These are phyloP conservation scores for Scaptomyza tumidula DNA, from an alignment of 2,888 invertebrate genomes.

Conservation along the genomic window DNA sequence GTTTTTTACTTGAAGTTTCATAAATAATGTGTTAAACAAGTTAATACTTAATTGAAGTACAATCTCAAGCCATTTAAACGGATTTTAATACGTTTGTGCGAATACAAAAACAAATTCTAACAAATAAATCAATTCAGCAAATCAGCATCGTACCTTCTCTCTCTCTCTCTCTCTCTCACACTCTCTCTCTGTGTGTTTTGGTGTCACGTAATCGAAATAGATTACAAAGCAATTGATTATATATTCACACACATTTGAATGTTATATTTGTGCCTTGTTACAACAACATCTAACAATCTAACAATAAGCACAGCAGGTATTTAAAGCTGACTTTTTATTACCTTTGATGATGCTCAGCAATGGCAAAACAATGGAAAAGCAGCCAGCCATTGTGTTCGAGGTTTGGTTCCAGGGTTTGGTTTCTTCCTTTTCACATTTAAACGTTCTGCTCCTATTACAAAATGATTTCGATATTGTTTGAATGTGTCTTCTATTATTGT, in stretches of 20 bases:
- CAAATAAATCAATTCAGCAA: too few relatives aligned
- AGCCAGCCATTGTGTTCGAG: neutral
- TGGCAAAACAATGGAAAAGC: neutral
- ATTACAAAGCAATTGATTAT: neutral
- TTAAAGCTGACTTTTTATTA: neutral
- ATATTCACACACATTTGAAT: neutral
- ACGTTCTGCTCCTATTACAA: neutral
- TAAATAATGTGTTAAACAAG: too few relatives aligned
- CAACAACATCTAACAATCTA: too few relatives aligned
- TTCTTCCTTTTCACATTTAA: neutral
- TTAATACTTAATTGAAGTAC: too few relatives aligned
- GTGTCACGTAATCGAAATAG: neutral
- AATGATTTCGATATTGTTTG: neutral
- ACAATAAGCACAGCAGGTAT: neutral
- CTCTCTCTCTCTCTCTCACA: too few relatives aligned
- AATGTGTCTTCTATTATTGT: neutral
- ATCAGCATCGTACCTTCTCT: neutral
- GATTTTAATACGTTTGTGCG: too few relatives aligned
- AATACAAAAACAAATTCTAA: too few relatives aligned
- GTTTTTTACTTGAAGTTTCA: too few relatives aligned
- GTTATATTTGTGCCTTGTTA: neutral
- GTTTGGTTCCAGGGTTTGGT: neutral
- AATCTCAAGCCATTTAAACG: too few relatives aligned
- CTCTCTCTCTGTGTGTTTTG: too few relatives aligned
- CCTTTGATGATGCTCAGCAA: neutral